These are phyloP conservation scores for Bettongia penicillata DNA, from an alignment of 2,113 vertebrate species.

Conservation along the genomic window DNA sequence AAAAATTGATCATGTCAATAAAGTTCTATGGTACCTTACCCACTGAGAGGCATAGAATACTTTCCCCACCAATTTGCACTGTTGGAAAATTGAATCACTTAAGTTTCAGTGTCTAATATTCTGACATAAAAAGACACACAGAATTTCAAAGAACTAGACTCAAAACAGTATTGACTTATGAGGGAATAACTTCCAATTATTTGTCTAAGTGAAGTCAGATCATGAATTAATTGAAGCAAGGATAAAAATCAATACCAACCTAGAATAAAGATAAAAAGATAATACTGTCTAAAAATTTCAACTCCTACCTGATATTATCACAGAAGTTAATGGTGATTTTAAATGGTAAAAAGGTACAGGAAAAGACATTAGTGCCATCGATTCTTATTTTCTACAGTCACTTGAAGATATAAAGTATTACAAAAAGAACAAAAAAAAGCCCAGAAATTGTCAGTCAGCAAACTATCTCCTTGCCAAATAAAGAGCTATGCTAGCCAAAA, in stretches of 20 bases:
- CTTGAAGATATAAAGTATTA: background rate
- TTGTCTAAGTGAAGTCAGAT: background rate
- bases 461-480: background rate
- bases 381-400: background rate
- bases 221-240: background rate
- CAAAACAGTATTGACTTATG: background rate
- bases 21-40: background rate
- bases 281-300: background rate
- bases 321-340: background rate
- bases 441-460: background rate
- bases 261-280: background rate
- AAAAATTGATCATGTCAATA: background rate
- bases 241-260: background rate
- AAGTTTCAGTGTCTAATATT: background rate
- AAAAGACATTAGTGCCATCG: background rate
- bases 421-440: background rate
- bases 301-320: background rate
- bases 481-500: background rate
- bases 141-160: background rate
- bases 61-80: background rate
- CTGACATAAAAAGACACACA: background rate
- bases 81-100: background rate
- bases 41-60: background rate
- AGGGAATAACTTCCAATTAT: background rate
- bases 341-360: background rate